Evolutionary conservation across 2,797 vertebrate genomes (phyloP).

Genomic region (Alauda arvensis): DNA sequence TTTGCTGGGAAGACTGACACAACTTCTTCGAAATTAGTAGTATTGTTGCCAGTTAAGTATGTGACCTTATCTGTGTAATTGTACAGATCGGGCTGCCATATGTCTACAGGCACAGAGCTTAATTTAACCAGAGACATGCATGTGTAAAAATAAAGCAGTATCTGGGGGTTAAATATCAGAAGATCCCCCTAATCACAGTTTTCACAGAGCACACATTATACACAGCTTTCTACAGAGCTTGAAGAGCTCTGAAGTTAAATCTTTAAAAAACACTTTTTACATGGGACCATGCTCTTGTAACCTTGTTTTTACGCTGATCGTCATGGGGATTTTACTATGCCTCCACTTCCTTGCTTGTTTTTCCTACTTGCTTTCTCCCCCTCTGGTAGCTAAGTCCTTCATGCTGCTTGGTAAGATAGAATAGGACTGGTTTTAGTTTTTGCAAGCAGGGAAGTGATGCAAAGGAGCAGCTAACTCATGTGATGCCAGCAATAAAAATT

Average conservation of each 20-base stretch:
- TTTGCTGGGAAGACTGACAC: constrained; percentile 27
- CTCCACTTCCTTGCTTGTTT: not conserved
- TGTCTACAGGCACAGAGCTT: constrained; percentile 45
- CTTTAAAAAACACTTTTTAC: not conserved
- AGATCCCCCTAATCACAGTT: constrained; percentile 30
- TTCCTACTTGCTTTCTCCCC: not conserved
- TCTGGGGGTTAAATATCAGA: constrained; percentile 48
- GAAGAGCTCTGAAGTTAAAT: not conserved
- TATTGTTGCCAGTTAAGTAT: constrained; percentile 39
- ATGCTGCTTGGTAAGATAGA: not conserved
- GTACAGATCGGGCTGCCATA: constrained; percentile 55
- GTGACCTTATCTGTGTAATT: constrained; percentile 56
- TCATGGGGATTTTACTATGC: not conserved
- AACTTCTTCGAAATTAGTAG: constrained; percentile 48
- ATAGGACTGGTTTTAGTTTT: not conserved
- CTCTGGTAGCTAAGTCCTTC: not conserved
- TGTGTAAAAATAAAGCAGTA: constrained; percentile 49
- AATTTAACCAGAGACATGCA: constrained; percentile 26
- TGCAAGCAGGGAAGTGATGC: not conserved
- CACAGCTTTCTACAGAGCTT: not conserved
- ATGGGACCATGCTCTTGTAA: not conserved
- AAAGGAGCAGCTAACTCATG: not conserved
- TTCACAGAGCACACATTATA: not conserved
- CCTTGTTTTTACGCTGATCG: not conserved
- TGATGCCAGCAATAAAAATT: not conserved